These are phyloP conservation scores for Drosophila subobscura DNA, from an alignment of 1,140 invertebrate species.

Conservation along the genomic window DNA sequence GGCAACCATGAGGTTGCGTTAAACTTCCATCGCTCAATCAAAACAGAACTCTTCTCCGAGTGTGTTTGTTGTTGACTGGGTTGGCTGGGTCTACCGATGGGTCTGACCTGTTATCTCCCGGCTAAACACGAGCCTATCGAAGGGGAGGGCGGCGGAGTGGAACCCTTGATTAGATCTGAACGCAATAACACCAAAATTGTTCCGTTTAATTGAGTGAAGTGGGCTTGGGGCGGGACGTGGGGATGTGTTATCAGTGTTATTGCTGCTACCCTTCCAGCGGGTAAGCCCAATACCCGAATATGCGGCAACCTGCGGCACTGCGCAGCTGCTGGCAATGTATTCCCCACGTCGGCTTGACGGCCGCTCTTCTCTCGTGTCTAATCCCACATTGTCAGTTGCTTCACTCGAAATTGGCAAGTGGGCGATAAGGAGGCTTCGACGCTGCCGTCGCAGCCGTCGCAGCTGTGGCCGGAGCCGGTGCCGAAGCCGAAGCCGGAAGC, in stretches of 20 bases:
- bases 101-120: slow-evolving; percentile 25
- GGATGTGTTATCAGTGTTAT: slow-evolving; percentile 29
- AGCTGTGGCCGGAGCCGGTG: slow-evolving; percentile 20
- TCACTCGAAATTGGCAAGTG: slow-evolving; percentile 70
- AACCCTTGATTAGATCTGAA: slow-evolving; percentile 41
- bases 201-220: slow-evolving; percentile 74
- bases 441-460: neutral
- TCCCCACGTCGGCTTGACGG: neutral
- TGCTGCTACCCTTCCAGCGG: slow-evolving; percentile 12
- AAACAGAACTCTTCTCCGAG: neutral
- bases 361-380: slow-evolving; percentile 27
- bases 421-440: slow-evolving; percentile 44
- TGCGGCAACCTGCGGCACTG: neutral
- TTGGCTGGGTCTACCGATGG: neutral
- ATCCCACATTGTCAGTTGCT: slow-evolving; percentile 59
- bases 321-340: neutral
- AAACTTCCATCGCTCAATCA: slow-evolving; percentile 10
- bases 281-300: neutral
- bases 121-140: slow-evolving; percentile 9
- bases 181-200: slow-evolving; percentile 60
- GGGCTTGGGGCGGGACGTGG: slow-evolving; percentile 16
- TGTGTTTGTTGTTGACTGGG: slow-evolving; percentile 19
- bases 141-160: neutral
- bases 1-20: slow-evolving; percentile 5
- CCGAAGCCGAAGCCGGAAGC: no score